phyloP scores from a whole-genome alignment of 2,797 vertebrate species.

The Novumbra hubbsi region DNA sequence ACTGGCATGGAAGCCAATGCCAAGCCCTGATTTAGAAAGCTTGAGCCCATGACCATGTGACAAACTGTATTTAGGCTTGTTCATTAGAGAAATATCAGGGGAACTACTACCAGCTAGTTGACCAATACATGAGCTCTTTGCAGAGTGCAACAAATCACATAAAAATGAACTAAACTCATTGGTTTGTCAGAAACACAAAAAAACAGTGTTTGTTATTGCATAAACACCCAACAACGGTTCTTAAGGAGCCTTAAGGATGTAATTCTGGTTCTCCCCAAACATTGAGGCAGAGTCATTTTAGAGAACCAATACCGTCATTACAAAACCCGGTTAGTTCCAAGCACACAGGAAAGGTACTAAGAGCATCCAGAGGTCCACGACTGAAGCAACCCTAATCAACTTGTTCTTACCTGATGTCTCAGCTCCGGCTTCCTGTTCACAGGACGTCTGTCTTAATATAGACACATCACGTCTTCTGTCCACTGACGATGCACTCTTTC shows the following conservation, averaged over 20 bases:
- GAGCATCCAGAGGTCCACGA: too few species aligned
- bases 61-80: not conserved
- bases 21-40: not conserved
- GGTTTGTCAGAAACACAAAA: too few species aligned
- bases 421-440: not conserved
- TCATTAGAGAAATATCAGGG: not conserved
- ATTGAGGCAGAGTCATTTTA: too few species aligned
- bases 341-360: too few species aligned
- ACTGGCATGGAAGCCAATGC: not conserved
- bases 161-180: not conserved
- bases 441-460: slow-evolving; percentile 1
- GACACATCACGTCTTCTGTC: slow-evolving; percentile 14
- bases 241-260: not conserved
- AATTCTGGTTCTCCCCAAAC: not conserved
- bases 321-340: too few species aligned
- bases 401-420: slow-evolving; percentile 36
- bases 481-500: not conserved
- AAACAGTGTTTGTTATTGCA: not conserved
- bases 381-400: not conserved
- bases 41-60: not conserved
- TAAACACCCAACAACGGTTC: not conserved
- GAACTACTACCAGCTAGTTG: not conserved
- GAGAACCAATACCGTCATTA: too few species aligned
- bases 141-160: not conserved
- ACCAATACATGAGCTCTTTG: not conserved